Evolutionary conservation across 2,113 vertebrate genomes (phyloP), one percentile per base, ranked within the genome.

Genomic region (Plecturocebus donacophilus): DNA sequence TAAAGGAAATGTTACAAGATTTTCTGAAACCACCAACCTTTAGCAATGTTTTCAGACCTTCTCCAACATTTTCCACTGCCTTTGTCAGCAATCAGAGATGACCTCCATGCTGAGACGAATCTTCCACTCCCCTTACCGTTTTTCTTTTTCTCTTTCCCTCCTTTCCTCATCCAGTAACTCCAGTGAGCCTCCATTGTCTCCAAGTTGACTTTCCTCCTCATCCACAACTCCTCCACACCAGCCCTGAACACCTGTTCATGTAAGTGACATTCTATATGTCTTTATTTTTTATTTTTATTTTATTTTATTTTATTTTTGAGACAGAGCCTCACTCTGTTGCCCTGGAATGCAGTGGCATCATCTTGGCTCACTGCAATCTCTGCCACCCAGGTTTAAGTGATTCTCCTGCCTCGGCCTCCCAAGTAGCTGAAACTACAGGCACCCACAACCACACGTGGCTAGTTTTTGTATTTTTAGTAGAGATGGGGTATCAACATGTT

Each of bases 41-140:
- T 23, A 61, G 70, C 42, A 47, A 7, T 64, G 13, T 84, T 92
- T 71, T 71, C 25, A 84, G 79, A 92, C 64, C 14, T 88, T 61
- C 21, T 40, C 40, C 42, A 75, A 2, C 25, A 0, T 85, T 54
- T 85, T 64, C 42, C 12, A 17, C 71, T 38, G 20, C 35, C 49
- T 70, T 70, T 52, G n/a, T 75, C 35, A 27, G 11, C 52, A 45
- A 40, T 49, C 83, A 56, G 8, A 64, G 35, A 23, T 73, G 9
- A 30, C n/a, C 47, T 73, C 35, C 17, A 21, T 68, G 23, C 6
- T 3, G 17, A 8, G 10, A n/a, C 0, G 0, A 35, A 42, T 58
- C 71, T 16, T 76, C n/a, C 0, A 0, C 85, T 35, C 27, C 32
- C 14, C 6, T 32, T 23, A 2, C 52, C 25, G 4, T 35, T 47